These are phyloP conservation scores for Agrilus biguttatus DNA, from an alignment of 2,888 invertebrate genomes.

Conservation along the genomic window DNA sequence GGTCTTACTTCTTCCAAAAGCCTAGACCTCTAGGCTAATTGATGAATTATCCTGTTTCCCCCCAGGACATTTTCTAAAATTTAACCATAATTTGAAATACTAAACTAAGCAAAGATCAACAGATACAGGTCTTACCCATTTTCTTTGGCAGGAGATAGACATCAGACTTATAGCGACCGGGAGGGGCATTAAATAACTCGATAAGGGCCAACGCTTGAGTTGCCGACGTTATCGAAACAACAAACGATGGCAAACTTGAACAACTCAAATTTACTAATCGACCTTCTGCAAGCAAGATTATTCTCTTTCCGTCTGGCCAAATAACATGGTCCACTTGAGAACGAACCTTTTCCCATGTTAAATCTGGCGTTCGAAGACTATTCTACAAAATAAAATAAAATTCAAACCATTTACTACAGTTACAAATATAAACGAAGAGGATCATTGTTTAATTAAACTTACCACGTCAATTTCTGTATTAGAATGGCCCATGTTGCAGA, in stretches of 20 bases:
- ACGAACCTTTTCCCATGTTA: conserved; percentile 94
- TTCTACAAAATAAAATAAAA: conserved; percentile 39
- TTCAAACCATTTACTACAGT: background rate
- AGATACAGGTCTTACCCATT: conserved; percentile 56
- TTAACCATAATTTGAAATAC: conserved; percentile 2
- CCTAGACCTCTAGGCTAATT: no score
- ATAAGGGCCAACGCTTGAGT: conserved; percentile 95
- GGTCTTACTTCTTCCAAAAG: no score
- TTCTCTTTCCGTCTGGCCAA: conserved; percentile 94
- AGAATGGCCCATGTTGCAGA: conserved; percentile 96
- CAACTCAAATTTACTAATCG: conserved; percentile 92
- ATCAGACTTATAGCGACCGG: conserved; percentile 89
- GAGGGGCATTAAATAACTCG: conserved; percentile 91
- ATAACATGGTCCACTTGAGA: conserved; percentile 98
- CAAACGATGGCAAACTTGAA: conserved; percentile 93
- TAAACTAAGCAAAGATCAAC: background rate
- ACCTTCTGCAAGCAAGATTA: conserved; percentile 87
- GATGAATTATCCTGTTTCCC: no score
- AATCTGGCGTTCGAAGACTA: conserved; percentile 80
- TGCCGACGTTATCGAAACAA: conserved; percentile 93
- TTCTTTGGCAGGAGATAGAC: conserved; percentile 96
- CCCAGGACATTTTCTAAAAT: background rate
- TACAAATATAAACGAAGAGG: conserved; percentile 5
- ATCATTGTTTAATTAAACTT: conserved; percentile 22
- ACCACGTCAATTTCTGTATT: conserved; percentile 93